Evolutionary conservation across 2,888 invertebrate genomes (phyloP), one percentile per base, ranked within the genome.

Genomic region (Rotaria socialis): DNA sequence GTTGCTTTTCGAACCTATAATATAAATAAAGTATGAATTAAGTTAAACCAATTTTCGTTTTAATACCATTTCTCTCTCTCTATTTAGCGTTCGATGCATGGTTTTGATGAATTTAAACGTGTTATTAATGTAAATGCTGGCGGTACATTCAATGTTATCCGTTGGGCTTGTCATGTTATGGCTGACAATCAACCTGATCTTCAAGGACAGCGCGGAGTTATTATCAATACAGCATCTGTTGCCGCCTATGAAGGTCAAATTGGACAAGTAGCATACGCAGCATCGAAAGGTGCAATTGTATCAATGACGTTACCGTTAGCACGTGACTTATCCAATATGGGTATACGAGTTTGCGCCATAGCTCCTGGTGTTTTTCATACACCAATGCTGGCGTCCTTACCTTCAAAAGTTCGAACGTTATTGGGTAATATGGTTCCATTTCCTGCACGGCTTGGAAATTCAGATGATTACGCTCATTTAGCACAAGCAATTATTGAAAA

Each of bases 191-290:
- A 93, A 85, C 95, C 96, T 0, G 94, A 96, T 90, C 89, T 88
- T 88, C 84, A 87, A 84, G 85, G 85, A 27, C 86, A 87, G 58
- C 93, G 96, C 88, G 99, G 99, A 19, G 96, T 97, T 0, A 94
- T 99, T 86, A 93, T 99, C 0, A 98, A 98, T 90, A 99, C 98
- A 0, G 95, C 98, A 0, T 95, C 96, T 86, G 94, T 97, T 8
- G 96, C 97, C 74, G 99, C 97, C 0, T 97, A 93, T 90, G 99
- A 99, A 86, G 99, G 98, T 0, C 97, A 98, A 88, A 95, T 95
- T 88, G 98, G 97, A 0, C 98, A 99, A 91, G 95, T 94, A 0
- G 97, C 95, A 0, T 96, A 96, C 90, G 93, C 97, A 0, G 97
- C 97, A 0, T 95, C 96, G 86, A 96, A 96, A 90, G 97, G 95